A percentile compares a stretch with the other conserved stretches of the same genome.
Evolutionary conservation across 2,797 vertebrate species (phyloP).

Genomic region (Salmo trutta): DNA sequence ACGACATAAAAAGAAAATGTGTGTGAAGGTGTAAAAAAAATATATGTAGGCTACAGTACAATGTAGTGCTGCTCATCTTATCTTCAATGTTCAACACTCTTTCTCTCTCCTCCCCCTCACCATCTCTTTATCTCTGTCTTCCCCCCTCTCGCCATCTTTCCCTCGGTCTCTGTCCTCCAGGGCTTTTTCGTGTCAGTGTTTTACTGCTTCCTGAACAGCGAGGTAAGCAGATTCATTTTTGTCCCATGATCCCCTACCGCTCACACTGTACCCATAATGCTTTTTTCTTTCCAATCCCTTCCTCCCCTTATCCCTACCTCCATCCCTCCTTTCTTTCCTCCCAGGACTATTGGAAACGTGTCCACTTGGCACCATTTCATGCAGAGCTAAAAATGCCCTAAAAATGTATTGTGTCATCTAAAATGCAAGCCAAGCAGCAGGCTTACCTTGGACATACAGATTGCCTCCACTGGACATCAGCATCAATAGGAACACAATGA

Average conservation of each 20-base stretch:
- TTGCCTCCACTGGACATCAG: background rate
- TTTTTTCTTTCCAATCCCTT: background rate
- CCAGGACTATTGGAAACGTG: background rate
- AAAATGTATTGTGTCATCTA: background rate
- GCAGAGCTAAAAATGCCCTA: background rate
- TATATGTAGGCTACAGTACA: too few species aligned
- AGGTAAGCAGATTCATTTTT: constrained; percentile 79
- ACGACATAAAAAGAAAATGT: background rate
- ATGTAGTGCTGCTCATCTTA: background rate
- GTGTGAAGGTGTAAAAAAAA: too few species aligned
- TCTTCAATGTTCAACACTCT: background rate
- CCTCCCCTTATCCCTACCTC: background rate
- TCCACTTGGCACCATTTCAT: background rate
- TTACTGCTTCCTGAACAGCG: constrained; percentile 98
- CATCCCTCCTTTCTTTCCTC: background rate
- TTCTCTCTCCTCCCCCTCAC: background rate
- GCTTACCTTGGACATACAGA: background rate
- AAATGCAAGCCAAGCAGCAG: background rate
- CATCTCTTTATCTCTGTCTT: background rate
- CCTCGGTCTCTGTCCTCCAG: constrained; percentile 61
- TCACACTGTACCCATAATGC: background rate
- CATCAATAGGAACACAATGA: background rate
- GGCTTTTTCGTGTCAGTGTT: constrained; percentile 99
- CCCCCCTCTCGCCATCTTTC: background rate
- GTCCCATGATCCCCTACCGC: background rate